Conservation (phyloP, 2,797 vertebrate genomes). For the Lagocephalus sceleratus region DNA sequence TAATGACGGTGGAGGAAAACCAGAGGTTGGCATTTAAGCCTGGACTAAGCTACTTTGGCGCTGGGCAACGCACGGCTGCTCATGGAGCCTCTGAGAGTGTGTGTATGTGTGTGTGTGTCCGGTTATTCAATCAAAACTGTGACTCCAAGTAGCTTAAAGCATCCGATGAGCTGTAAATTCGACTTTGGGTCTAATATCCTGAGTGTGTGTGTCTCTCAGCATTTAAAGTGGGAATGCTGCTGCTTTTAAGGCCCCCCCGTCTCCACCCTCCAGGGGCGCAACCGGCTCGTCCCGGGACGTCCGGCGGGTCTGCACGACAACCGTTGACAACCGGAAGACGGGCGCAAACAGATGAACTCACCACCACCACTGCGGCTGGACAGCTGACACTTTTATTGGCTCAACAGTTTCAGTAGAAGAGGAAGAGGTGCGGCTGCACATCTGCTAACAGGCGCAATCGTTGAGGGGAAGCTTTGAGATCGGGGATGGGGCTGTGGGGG, state of each 20-base stretch:
- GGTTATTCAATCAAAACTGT: constrained; percentile 69
- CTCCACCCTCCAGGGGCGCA: constrained; percentile 2
- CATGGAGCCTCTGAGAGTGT: constrained; percentile 26
- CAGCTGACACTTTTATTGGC: constrained; percentile 11
- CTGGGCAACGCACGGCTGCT: constrained; percentile 40
- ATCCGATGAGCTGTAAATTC: constrained; percentile 44
- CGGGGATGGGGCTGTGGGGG: too few species aligned
- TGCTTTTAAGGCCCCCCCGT: neutral
- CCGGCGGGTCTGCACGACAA: constrained; percentile 25
- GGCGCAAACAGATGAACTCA: too few species aligned
- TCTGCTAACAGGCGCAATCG: too few species aligned
- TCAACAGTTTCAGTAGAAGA: neutral
- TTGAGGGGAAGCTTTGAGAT: too few species aligned
- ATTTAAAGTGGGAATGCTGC: neutral
- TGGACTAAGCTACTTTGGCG: constrained; percentile 67
- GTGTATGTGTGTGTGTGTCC: constrained; percentile 43
- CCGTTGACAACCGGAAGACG: constrained; percentile 41
- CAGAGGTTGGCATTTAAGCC: constrained; percentile 57
- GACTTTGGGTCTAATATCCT: constrained; percentile 33
- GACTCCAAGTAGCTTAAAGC: constrained; percentile 65
- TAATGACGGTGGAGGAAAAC: constrained; percentile 63
- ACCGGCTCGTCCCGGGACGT: constrained; percentile 32
- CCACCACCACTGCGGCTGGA: too few species aligned
- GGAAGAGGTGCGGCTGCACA: too few species aligned
- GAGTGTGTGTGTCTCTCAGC: neutral